phyloP scores from a whole-genome alignment of 2,888 invertebrate species.

The Eustalomyia histrio region DNA sequence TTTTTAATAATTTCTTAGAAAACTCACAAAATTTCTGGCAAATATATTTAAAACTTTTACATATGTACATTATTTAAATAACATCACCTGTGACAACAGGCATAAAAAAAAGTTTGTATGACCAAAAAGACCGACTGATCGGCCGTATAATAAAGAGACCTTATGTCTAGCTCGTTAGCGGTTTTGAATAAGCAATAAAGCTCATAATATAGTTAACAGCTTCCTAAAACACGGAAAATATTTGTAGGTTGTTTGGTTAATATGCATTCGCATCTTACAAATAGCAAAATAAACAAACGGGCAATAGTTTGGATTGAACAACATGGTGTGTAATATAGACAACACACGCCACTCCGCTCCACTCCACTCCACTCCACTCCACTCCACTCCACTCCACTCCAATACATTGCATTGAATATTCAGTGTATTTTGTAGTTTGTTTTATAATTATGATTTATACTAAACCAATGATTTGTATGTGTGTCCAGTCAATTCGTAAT shows the following conservation, averaged over 20 bases:
- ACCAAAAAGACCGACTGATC: slow-evolving; percentile 4
- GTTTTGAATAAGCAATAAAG: slow-evolving; percentile 30
- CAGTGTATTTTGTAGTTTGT: slow-evolving; percentile 1
- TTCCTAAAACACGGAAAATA: slow-evolving; percentile 51
- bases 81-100: slow-evolving; percentile 47
- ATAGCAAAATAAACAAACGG: not conserved
- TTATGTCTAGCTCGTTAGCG: slow-evolving; percentile 49
- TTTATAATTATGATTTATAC: slow-evolving; percentile 58
- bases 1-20: not conserved
- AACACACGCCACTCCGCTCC: no score
- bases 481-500: slow-evolving; percentile 38
- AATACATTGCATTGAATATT: not conserved
- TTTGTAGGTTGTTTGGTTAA: slow-evolving; percentile 21
- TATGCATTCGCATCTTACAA: slow-evolving; percentile 40
- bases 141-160: slow-evolving; percentile 33
- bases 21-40: not conserved
- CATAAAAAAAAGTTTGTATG: slow-evolving; percentile 13
- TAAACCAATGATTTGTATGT: slow-evolving; percentile 43
- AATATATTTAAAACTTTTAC: not conserved
- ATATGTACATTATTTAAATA: slow-evolving; percentile 2
- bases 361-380: no score
- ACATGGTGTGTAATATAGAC: no score
- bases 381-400: no score
- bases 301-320: not conserved
- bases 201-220: slow-evolving; percentile 55